phyloP scores from a whole-genome alignment of 2,888 invertebrate genomes.

The Cheilosia impressa region DNA sequence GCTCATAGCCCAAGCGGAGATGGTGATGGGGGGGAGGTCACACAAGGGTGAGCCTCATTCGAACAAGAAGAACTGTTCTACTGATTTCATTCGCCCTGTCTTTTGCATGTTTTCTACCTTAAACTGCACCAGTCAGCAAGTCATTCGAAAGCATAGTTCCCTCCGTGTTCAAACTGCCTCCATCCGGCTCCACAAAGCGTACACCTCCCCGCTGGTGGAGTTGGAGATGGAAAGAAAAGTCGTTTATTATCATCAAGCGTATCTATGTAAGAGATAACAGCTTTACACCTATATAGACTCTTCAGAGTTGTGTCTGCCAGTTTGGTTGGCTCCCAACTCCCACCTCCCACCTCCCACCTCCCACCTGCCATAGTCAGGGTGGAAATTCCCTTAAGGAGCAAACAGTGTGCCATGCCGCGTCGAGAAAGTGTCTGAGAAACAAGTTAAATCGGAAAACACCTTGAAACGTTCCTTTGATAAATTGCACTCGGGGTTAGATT shows the following conservation, averaged over 20 bases:
- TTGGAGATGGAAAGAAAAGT: slow-evolving; percentile 66
- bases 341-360: background rate
- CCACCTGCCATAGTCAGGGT: background rate
- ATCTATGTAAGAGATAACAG: slow-evolving; percentile 73
- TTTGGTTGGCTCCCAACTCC: slow-evolving; percentile 23
- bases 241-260: slow-evolving; percentile 73
- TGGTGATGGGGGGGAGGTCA: slow-evolving; percentile 59
- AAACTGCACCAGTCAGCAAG: slow-evolving; percentile 73
- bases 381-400: slow-evolving; percentile 60
- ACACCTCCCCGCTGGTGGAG: background rate
- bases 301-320: slow-evolving; percentile 62
- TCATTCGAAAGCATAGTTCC: slow-evolving; percentile 44
- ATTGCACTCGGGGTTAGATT: slow-evolving; percentile 74
- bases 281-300: slow-evolving; percentile 73
- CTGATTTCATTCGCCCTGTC: slow-evolving; percentile 55
- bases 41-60: slow-evolving; percentile 42
- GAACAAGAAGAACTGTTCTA: slow-evolving; percentile 29
- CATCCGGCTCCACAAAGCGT: background rate
- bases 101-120: slow-evolving; percentile 58
- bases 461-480: slow-evolving; percentile 75
- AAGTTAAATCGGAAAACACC: slow-evolving; percentile 75
- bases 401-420: slow-evolving; percentile 62
- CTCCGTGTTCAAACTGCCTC: slow-evolving; percentile 15
- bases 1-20: slow-evolving; percentile 47
- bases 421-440: slow-evolving; percentile 70